These are phyloP conservation scores for Slavum lentiscoides DNA, from an alignment of 2,888 invertebrate genomes.

Conservation along the genomic window DNA sequence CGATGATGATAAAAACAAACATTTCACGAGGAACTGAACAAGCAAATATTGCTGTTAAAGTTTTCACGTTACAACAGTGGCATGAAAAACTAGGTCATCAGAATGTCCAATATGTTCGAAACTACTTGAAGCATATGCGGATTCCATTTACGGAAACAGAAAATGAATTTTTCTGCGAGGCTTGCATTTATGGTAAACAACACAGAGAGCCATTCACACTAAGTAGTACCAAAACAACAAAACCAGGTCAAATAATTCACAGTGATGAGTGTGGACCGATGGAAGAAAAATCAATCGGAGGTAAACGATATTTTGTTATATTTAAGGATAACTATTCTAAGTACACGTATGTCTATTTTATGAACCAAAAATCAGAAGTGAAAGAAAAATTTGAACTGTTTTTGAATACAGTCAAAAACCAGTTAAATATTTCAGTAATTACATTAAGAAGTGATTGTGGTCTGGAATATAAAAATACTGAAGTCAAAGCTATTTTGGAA, in stretches of 20 bases:
- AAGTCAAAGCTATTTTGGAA: neutral
- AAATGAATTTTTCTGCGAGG: slow-evolving; percentile 19
- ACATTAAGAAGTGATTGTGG: neutral
- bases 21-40: neutral
- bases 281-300: slow-evolving; percentile 4
- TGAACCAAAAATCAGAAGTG: neutral
- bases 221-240: neutral
- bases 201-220: slow-evolving; percentile 2
- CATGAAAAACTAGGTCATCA: neutral
- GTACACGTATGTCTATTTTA: neutral
- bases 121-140: slow-evolving; percentile 7
- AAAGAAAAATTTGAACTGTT: neutral
- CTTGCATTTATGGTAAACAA: slow-evolving; percentile 11
- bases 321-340: slow-evolving; percentile 4
- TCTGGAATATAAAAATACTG: neutral
- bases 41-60: neutral
- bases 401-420: slow-evolving; percentile 16
- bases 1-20: neutral
- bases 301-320: neutral
- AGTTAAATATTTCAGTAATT: slow-evolving; percentile 2
- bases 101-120: neutral
- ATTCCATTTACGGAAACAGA: neutral
- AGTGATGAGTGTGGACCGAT: slow-evolving; percentile 1
- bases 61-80: neutral
- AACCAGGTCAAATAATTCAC: slow-evolving; percentile 12